These are phyloP conservation scores for Meriones unguiculatus DNA, from an alignment of 2,113 vertebrate genomes.

Conservation along the genomic window DNA sequence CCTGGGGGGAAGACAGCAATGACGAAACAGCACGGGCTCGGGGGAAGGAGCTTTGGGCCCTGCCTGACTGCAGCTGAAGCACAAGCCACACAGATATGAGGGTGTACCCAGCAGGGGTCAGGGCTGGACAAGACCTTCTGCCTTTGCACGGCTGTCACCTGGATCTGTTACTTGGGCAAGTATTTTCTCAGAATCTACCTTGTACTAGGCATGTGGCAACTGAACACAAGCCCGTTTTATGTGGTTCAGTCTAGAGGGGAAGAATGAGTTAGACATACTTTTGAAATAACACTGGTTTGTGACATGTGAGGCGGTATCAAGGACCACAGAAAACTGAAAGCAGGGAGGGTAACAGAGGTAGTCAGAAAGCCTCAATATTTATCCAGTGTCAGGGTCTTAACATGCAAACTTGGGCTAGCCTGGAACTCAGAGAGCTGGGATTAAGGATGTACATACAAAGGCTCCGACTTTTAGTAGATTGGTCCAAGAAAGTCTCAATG, in stretches of 20 bases:
- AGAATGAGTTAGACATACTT: accelerated
- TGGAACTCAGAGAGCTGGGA: not conserved
- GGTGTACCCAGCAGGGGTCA: not conserved
- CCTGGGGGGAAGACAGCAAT: conserved; percentile 83
- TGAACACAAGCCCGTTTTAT: not conserved
- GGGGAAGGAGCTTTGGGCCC: accelerated
- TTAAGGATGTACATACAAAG: not conserved
- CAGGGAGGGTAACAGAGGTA: not conserved
- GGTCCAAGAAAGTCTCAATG: not conserved
- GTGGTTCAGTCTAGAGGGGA: not conserved
- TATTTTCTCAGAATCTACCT: not conserved
- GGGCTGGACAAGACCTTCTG: not conserved
- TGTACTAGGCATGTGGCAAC: not conserved
- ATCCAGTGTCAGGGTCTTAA: not conserved
- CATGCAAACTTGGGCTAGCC: not conserved
- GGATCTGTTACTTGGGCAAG: too few species aligned
- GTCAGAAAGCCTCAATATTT: not conserved
- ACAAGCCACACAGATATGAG: not conserved
- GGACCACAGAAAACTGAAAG: not conserved
- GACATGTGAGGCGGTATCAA: not conserved
- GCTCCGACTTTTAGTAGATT: not conserved
- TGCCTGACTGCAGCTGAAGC: accelerated
- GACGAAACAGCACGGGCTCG: not conserved
- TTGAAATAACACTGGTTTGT: not conserved
- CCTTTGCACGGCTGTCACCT: not conserved